Conservation (phyloP, 2,797 vertebrate species). For the Lepilemur septentrionalis region DNA sequence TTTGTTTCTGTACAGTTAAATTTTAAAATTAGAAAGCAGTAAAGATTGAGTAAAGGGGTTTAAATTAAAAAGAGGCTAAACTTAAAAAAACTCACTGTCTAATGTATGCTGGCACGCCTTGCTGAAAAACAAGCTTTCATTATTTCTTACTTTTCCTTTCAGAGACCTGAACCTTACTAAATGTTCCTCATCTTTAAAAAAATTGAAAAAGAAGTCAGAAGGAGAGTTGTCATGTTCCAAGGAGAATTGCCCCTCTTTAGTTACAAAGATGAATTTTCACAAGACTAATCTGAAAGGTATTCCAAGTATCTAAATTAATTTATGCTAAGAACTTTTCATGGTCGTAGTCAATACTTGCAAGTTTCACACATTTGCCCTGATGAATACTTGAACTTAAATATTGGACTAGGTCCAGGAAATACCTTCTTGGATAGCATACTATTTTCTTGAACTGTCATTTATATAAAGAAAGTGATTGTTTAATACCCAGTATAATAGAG, state of each 20-base stretch:
- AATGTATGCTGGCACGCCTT: slow-evolving; percentile 24
- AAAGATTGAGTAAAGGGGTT: neutral
- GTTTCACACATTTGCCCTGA: slow-evolving; percentile 52
- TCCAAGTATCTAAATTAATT: slow-evolving; percentile 62
- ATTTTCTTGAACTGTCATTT: slow-evolving; percentile 51
- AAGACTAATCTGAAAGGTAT: slow-evolving; percentile 86
- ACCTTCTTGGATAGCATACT: slow-evolving; percentile 37
- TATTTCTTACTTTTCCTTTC: slow-evolving; percentile 70
- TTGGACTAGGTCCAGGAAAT: slow-evolving; percentile 49
- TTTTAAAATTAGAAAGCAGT: slow-evolving; percentile 47
- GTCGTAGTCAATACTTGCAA: slow-evolving; percentile 46
- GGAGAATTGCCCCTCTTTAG: slow-evolving; percentile 67
- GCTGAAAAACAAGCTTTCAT: slow-evolving; percentile 49
- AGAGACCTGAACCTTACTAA: slow-evolving; percentile 74
- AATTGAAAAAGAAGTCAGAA: slow-evolving; percentile 67
- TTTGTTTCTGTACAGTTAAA: neutral
- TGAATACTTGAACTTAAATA: slow-evolving; percentile 51
- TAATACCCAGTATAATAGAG: slow-evolving; percentile 64
- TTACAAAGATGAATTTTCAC: slow-evolving; percentile 62
- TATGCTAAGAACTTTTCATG: slow-evolving; percentile 57
- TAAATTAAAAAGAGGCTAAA: slow-evolving; percentile 43
- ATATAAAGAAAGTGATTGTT: slow-evolving; percentile 32
- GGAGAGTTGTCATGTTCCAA: slow-evolving; percentile 65
- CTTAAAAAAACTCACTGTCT: neutral
- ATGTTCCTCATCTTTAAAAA: slow-evolving; percentile 66